A percentile compares a stretch with the other conserved stretches of the same genome.
phyloP scores from a whole-genome alignment of 2,888 invertebrate genomes.

The Eulithis testata region DNA sequence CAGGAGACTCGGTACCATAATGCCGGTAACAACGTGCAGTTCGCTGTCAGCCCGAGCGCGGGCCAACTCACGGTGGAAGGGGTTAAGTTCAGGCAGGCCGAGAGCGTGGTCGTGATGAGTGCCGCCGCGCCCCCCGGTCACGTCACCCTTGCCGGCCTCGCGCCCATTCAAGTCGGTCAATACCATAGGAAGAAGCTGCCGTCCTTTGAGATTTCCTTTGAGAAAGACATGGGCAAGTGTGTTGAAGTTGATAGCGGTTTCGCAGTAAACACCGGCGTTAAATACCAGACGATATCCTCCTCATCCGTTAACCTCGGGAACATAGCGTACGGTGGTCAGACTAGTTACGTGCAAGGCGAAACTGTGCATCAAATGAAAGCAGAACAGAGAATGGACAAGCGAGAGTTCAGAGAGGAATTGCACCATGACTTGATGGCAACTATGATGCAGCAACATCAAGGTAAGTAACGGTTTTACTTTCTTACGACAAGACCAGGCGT shows the following conservation, averaged over 20 bases:
- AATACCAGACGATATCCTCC: constrained; percentile 80
- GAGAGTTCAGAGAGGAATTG: constrained; percentile 79
- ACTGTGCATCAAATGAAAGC: constrained; percentile 66
- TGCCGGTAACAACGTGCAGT: constrained; percentile 62
- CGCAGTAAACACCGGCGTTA: constrained; percentile 77
- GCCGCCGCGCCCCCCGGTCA: constrained; percentile 81
- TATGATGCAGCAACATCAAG: constrained; percentile 80
- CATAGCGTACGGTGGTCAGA: constrained; percentile 75
- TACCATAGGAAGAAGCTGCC: constrained; percentile 29
- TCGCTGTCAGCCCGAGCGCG: constrained; percentile 63
- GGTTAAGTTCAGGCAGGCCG: constrained; percentile 86
- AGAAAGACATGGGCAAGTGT: constrained; percentile 25
- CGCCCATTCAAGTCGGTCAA: constrained; percentile 76
- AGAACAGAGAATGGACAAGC: constrained; percentile 68
- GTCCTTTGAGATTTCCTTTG: constrained; percentile 29
- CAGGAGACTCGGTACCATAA: constrained; percentile 75
- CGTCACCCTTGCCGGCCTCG: constrained; percentile 67
- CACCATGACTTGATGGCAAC: constrained; percentile 84
- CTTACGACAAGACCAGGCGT: background rate
- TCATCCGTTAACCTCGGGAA: constrained; percentile 76
- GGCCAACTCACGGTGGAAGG: constrained; percentile 69
- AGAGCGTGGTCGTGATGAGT: constrained; percentile 79
- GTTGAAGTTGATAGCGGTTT: constrained; percentile 22
- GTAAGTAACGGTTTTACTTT: constrained; percentile 38
- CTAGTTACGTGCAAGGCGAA: constrained; percentile 66